Base-by-base conservation (phyloP, 1,140 invertebrate genomes). In the Asbolus verrucosus region DNA sequence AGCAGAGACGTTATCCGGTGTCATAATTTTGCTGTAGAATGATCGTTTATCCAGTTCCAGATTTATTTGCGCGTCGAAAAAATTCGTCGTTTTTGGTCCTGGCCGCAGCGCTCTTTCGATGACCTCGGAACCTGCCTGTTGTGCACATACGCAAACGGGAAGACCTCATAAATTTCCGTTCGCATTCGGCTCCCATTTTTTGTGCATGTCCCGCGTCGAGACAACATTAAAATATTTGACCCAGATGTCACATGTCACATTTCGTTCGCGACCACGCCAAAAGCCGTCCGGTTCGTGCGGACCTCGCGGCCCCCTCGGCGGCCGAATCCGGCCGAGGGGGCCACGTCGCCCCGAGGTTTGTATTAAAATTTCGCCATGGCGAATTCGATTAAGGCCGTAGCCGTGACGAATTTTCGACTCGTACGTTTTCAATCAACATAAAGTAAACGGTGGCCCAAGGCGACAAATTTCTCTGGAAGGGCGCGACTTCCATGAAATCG, bases 241-340 rank as follows among this genome's bases (percentile, higher is more conserved):
- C 65, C 65, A 67, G 65, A 67, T 67, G 65, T 67, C 65, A 59
- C 54, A 59, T 67, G 65, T 67, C 65, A 36, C 46, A 65, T 43
- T 43, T 43, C 3, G 24, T 27, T n/a, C 5, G 6, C 19, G 46
- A 1, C 18, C 43, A 11, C 9, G 15, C 16, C 16, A 3, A 9
- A 8, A 8, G 4, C 46, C 19, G 18, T 18, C 46, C 46, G 21
- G 11, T 24, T 54, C 19, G 46, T 54, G 5, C 24, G 41, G 41
- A n/a, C 21, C 9, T 54, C 46, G 46, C 27, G 19, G 11, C 46
- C 19, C n/a, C 14, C 46, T 54, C 46, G 11, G 13, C 21, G 16
- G 9, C 39, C 33, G 33, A 36, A 27, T 4, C 8, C 24, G 24
- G 3, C 24, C 24, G 33, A 38, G n/a, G 9, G 15, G 18, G 13